A percentile compares a stretch with the other conserved stretches of the same genome.
Conservation (phyloP, 2,888 invertebrate genomes). For the Tridacna gigas region DNA sequence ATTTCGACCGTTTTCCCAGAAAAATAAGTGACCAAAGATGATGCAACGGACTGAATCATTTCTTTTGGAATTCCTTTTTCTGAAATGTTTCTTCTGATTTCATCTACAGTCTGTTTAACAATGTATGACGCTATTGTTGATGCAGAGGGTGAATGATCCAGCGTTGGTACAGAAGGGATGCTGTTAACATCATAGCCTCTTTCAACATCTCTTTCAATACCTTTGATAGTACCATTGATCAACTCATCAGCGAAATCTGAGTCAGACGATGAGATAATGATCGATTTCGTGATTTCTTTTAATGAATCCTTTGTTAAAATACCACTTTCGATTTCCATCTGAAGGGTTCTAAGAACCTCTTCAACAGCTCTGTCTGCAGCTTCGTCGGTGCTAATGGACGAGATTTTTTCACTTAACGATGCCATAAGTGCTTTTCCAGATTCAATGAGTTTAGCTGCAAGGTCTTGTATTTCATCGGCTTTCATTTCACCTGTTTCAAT, state of each 20-base stretch:
- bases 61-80: conserved; percentile 23
- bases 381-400: conserved; percentile 28
- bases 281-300: conserved; percentile 63
- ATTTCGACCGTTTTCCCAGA: conserved; percentile 17
- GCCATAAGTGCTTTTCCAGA: conserved; percentile 58
- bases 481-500: conserved; percentile 47
- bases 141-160: conserved; percentile 49
- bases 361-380: conserved; percentile 60
- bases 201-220: conserved; percentile 49
- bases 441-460: conserved; percentile 60
- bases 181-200: conserved; percentile 32
- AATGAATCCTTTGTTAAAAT: conserved; percentile 57
- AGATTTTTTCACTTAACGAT: conserved; percentile 1
- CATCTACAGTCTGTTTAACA: conserved; percentile 56
- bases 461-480: conserved; percentile 32
- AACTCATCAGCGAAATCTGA: conserved; percentile 47
- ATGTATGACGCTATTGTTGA: conserved; percentile 63
- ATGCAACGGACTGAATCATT: conserved; percentile 50
- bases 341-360: conserved; percentile 61
- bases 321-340: conserved; percentile 61
- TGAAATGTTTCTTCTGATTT: conserved; percentile 55
- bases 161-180: conserved; percentile 42
- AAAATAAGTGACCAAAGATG: conserved; percentile 45
- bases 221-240: conserved; percentile 40
- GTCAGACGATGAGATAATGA: conserved; percentile 43